phyloP scores from a whole-genome alignment of 2,797 vertebrate species.

The Pipistrellus pygmaeus region DNA sequence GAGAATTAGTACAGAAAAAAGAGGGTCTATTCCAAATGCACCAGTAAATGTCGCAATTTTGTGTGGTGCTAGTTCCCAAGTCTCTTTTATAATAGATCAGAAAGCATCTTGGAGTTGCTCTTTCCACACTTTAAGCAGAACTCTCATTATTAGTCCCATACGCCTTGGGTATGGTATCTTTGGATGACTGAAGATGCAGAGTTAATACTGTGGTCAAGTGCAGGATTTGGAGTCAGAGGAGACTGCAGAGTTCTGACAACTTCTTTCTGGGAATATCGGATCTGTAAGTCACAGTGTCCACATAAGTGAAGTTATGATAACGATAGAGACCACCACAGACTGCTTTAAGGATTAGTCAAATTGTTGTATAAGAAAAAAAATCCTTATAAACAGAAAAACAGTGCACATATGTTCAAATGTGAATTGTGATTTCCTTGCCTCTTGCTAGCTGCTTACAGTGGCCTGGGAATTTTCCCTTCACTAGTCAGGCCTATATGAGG shows the following conservation, averaged over 20 bases:
- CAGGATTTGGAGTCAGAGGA: neutral
- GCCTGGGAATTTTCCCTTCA: neutral
- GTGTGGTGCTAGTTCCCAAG: neutral
- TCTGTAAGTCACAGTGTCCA: neutral
- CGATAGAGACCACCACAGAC: neutral
- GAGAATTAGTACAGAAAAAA: neutral
- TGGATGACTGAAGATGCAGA: neutral
- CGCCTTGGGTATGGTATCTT: neutral
- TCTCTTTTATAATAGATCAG: neutral
- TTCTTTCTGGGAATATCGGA: neutral
- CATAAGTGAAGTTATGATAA: neutral
- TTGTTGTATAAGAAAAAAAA: neutral
- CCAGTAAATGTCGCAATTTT: conserved; percentile 5
- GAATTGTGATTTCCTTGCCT: neutral
- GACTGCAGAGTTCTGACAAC: neutral
- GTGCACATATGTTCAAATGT: neutral
- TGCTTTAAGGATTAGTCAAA: neutral
- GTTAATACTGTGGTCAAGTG: neutral
- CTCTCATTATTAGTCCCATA: neutral
- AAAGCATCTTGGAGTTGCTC: neutral
- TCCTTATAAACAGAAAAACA: neutral
- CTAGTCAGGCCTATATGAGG: neutral
- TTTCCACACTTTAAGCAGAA: neutral
- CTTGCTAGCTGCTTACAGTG: neutral
- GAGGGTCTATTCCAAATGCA: neutral